Evolutionary conservation across 2,797 vertebrate species (phyloP), one percentile per base, ranked within the genome.

Genomic region (Rachycentron canadum): DNA sequence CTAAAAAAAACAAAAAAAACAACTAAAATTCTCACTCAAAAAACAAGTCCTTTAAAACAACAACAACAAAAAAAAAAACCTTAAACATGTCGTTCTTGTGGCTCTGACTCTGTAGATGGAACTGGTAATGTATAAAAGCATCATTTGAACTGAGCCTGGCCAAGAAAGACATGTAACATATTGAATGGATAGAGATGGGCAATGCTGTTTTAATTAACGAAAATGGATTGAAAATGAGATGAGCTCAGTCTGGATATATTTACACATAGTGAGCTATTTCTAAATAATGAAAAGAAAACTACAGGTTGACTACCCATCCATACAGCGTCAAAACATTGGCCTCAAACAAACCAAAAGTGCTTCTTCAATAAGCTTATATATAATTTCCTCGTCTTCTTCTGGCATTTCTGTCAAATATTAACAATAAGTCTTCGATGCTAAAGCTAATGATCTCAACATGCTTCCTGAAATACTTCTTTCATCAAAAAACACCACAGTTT

Each of bases 201-300:
- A 36, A 17, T 23, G 28, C 3, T 56, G 32, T 25, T 73, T 63
- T 36, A 75, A 61, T 56, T 14, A 38, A 5, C 0, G 56, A 32
- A 11, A 32, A 30, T 21, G 3, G 5, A 40, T 49, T 16, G 6
- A 9, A 43, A 30, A 5, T 25, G 17, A 43, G 61, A 45, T 55
- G 38, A 61, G 38, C 17, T 61, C 19, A 70, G 66, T 3, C 26
- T 66, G 23, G 21, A 32, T 28, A 59, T 58, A 55, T 58, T 49
- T 36, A 62, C 45, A 68, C 17, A 28, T 4, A 38, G n/a, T 17
- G 8, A 74, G 12, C 28, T 36, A 21, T 5, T 52, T 55, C 21
- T 53, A 13, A 62, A 64, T 9, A n/a, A 47, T 9, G 12, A 60
- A 3, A 23, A 40, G 34, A 45, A 38, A 12, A 28, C 17, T n/a